Percentiles rank a stretch among this genome's conserved stretches.
phyloP scores from a whole-genome alignment of 2,797 vertebrate genomes.

The Ctenopoma multispine region DNA sequence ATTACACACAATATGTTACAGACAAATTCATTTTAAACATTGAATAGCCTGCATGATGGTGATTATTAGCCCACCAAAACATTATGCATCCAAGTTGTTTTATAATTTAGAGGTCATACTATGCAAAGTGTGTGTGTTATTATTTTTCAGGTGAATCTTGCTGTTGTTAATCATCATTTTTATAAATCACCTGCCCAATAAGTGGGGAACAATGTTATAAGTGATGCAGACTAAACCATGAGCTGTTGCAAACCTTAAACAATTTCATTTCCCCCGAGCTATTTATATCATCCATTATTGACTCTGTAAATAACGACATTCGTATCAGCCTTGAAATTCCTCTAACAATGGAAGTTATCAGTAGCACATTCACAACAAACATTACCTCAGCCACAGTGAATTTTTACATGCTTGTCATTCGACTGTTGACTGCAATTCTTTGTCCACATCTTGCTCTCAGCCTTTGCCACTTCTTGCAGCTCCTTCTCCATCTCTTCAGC shows the following conservation, averaged over 20 bases:
- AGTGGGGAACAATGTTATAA: background rate
- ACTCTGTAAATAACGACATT: constrained; percentile 16
- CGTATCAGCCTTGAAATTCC: constrained; percentile 14
- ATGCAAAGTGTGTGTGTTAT: no score
- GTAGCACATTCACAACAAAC: background rate
- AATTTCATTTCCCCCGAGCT: background rate
- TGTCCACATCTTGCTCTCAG: background rate
- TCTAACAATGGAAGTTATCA: constrained; percentile 15
- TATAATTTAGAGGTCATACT: no score
- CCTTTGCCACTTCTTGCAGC: no score
- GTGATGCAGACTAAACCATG: background rate
- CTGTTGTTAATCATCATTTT: background rate
- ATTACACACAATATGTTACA: no score
- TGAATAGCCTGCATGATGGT: no score
- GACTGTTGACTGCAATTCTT: background rate
- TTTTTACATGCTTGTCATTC: background rate
- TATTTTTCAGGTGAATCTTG: no score
- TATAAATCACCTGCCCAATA: background rate
- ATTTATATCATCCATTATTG: constrained; percentile 21
- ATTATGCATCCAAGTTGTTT: no score
- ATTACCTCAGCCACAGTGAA: background rate
- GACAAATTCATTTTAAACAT: no score
- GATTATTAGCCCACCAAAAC: no score
- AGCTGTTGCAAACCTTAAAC: background rate
- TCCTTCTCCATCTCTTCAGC: background rate